Conservation (phyloP, 2,888 invertebrate species). For the Caenorhabditis uteleia region DNA sequence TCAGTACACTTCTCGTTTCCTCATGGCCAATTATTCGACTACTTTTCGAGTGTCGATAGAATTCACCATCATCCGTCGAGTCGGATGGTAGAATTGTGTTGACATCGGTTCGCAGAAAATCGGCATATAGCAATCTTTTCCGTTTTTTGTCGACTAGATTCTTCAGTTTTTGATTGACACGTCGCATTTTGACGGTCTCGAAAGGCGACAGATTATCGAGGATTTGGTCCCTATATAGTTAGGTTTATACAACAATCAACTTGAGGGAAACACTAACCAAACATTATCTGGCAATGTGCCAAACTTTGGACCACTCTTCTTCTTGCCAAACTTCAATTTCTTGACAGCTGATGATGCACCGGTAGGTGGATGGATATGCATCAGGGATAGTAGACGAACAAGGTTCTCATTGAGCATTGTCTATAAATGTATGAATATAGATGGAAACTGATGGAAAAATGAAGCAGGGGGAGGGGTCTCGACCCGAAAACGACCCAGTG, state of each 20-base stretch:
- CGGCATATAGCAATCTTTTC: conserved; percentile 36
- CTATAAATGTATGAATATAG: background rate
- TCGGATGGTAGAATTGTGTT: conserved; percentile 33
- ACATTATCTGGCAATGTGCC: conserved; percentile 31
- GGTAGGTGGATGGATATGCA: conserved; percentile 36
- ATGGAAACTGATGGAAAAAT: conserved; percentile 21
- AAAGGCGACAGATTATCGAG: conserved; percentile 42
- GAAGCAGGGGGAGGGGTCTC: no score
- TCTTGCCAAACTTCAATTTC: conserved; percentile 28
- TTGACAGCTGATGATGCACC: conserved; percentile 6
- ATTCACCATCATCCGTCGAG: conserved; percentile 34
- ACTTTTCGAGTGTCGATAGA: conserved; percentile 37
- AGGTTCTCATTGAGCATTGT: conserved; percentile 37
- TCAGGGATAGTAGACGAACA: conserved; percentile 29
- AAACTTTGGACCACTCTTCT: conserved; percentile 27
- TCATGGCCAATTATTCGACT: conserved; percentile 34
- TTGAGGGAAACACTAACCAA: conserved; percentile 15
- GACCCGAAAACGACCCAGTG: background rate
- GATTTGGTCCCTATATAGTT: conserved; percentile 36
- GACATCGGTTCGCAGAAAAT: conserved; percentile 44
- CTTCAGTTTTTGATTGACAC: conserved; percentile 39
- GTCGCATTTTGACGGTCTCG: conserved; percentile 40
- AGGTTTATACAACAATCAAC: background rate
- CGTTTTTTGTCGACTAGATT: conserved; percentile 34
- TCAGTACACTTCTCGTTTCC: conserved; percentile 36